Evolutionary conservation across 2,888 invertebrate genomes (phyloP).

Genomic region (Drosophila melanosoma): DNA sequence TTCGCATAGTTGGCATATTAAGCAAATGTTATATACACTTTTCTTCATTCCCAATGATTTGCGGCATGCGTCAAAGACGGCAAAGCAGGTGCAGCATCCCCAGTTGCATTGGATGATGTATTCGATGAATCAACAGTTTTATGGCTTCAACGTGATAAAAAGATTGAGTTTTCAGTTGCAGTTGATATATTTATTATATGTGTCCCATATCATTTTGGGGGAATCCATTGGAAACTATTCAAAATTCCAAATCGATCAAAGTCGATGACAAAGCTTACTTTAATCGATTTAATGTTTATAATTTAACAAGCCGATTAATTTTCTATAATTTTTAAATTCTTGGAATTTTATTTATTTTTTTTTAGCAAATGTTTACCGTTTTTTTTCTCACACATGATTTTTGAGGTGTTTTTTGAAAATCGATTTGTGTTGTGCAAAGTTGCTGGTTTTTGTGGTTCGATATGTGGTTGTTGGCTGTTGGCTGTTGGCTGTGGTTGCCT

Average conservation of each 20-base stretch:
- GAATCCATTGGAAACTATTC: not conserved
- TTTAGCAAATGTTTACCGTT: conserved; percentile 21
- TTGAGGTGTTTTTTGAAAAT: conserved; percentile 25
- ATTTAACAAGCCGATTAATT: conserved; percentile 10
- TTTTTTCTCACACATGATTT: conserved; percentile 42
- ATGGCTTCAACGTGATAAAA: not conserved
- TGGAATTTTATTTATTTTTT: too few relatives aligned
- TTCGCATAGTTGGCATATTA: conserved; percentile 70
- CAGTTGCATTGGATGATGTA: not conserved
- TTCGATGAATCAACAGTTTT: conserved; percentile 28
- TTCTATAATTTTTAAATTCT: not conserved
- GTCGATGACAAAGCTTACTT: not conserved
- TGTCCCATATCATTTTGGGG: not conserved
- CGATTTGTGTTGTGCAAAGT: conserved; percentile 39
- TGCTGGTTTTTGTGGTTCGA: conserved; percentile 33
- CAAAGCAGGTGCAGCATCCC: conserved; percentile 22
- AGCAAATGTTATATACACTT: conserved; percentile 62
- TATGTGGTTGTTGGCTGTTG: conserved; percentile 17
- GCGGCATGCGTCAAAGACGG: conserved; percentile 24
- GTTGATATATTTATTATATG: not conserved
- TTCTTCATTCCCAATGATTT: conserved; percentile 59
- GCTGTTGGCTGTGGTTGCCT: conserved; percentile 39
- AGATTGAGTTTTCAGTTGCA: not conserved
- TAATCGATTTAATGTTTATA: not conserved
- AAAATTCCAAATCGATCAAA: not conserved